Evolutionary conservation across 2,888 invertebrate species (phyloP), one percentile per base, ranked within the genome.

Genomic region (Sarcophaga rosellei): DNA sequence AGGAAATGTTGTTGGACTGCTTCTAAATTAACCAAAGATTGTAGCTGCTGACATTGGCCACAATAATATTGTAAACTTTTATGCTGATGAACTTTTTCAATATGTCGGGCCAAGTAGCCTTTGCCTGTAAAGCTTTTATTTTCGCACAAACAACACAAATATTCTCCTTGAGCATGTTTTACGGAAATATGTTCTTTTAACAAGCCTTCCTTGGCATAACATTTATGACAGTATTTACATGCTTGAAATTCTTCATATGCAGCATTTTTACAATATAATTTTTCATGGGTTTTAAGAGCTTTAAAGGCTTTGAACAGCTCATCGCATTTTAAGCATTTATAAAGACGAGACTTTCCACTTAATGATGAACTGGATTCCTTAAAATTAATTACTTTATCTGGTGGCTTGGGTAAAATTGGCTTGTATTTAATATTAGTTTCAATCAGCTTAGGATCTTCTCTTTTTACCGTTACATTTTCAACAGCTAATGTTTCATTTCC

Each of bases 281-380:
- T 20, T 78, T 88, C 84, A 65, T 90, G 90, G 10, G 62, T 57
- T 11, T 81, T 87, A 2, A 89, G 83, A 62, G 86, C 85, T 21
- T 89, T 89, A 73, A 83, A 87, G 0, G 90, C 87, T 66, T 75
- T 85, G 68, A 89, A 90, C 1, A 57, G 12, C 61, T 88, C 83
- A 3, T 84, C 6, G 53, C 90, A 90, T 68, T 88, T 84, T 12
- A 82, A 68, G 70, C 90, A 90, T 82, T 88, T 87, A 70, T 90
- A 90, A 2, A 85, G 53, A 15, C 89, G 88, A 10, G 73, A 25
- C 75, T 83, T 86, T 2, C 3, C 11, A 20, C 35, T 1, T n/a
- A 25, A 8, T 0, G 20, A 0, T 12, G 12, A 12, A 45, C 11
- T 21, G 10, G 12, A 79, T 20, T 59, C 20, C 3, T n/a, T 45